Evolutionary conservation across 2,888 invertebrate species (phyloP), one percentile per base, ranked within the genome.

Genomic region (Drosophila testacea): DNA sequence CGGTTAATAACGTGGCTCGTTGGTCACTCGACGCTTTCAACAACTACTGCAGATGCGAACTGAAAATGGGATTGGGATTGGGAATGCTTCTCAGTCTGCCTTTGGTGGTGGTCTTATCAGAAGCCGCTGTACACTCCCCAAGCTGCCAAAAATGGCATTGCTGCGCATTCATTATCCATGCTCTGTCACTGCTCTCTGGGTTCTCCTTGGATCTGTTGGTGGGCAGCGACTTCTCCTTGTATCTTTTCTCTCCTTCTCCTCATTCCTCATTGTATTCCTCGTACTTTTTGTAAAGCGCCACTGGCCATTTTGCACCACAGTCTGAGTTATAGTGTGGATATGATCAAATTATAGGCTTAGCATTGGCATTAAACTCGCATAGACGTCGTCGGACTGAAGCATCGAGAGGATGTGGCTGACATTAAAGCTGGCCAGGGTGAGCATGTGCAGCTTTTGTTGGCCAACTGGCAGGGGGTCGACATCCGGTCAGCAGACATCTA

Each of bases 71-170:
- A 27, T 38, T 44, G 57, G 6, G 22, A 41, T 9, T 52, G 44
- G 44, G 16, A 46, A n/a, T 36, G 42, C 11, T 39, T 34, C 27
- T 16, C 7, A 7, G 54, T 28, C 28, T 46, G 47, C 28, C 44
- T 42, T 63, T 68, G 79, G 52, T 79, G 91, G 91, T 92, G 91
- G 92, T 90, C 92, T 92, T 91, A 92, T 92, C 92, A 90, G 92
- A 91, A 92, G 92, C 91, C 90, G 81, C 79, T 78, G 88, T 82
- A 74, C 77, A 79, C 86, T 81, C 77, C 76, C 81, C 80, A 73
- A 80, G 71, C 83, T 90, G 90, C 90, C 91, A 88, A 72, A 86
- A 90, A 79, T 86, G 83, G 81, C 88, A 81, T 86, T 88, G 88
- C 78, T 69, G 79, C 81, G 77, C 89, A 84, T 88, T 78, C 79